These are phyloP conservation scores for Anguilla anguilla DNA, from an alignment of 2,797 vertebrate species.

Conservation along the genomic window DNA sequence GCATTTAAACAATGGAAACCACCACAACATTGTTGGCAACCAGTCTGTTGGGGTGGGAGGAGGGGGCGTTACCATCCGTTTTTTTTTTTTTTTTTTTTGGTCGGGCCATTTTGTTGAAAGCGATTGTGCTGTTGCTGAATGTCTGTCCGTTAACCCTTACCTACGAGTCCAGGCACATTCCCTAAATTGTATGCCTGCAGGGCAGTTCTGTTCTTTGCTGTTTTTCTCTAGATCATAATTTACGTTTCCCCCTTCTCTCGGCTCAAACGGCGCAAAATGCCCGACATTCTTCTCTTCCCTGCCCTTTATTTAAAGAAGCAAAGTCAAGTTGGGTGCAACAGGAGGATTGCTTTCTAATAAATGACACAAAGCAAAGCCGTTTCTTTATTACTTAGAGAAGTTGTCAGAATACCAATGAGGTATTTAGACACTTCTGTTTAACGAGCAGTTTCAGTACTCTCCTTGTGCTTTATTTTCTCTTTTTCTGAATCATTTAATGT, in stretches of 20 bases:
- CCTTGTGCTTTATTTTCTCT: neutral
- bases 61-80: neutral
- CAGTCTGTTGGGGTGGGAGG: neutral
- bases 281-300: conserved; percentile 17
- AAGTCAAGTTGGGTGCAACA: conserved; percentile 1
- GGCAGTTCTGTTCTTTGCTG: neutral
- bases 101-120: neutral
- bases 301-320: conserved; percentile 30
- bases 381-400: conserved; percentile 14
- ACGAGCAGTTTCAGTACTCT: neutral
- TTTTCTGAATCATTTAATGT: neutral
- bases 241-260: conserved; percentile 37
- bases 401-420: conserved; percentile 19
- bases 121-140: neutral
- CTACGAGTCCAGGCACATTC: conserved; percentile 35
- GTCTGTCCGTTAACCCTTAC: neutral
- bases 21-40: conserved; percentile 29
- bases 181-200: conserved; percentile 12
- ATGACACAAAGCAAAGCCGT: neutral
- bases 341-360: conserved; percentile 30
- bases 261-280: conserved; percentile 40
- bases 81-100: neutral
- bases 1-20: neutral
- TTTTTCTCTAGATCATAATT: conserved; percentile 21
- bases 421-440: neutral